These are phyloP conservation scores for Mirza zaza DNA, from an alignment of 2,113 vertebrate genomes.

Conservation along the genomic window DNA sequence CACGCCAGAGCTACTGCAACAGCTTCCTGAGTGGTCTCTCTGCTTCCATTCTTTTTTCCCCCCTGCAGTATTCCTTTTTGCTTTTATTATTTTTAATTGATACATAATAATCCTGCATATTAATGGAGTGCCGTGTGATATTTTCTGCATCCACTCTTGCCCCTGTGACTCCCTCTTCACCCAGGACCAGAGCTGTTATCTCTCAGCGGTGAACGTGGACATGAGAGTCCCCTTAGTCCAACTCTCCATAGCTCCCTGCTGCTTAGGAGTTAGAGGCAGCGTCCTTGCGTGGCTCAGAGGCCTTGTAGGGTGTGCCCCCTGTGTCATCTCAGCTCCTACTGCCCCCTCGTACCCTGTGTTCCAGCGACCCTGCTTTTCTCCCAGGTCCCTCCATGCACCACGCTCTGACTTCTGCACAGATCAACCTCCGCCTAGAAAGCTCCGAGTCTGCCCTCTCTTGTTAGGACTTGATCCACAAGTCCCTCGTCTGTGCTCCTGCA, in stretches of 20 bases:
- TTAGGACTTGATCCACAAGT: background rate
- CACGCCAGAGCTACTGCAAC: background rate
- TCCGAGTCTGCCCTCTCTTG: background rate
- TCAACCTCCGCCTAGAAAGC: background rate
- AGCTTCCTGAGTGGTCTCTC: background rate
- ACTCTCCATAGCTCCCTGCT: background rate
- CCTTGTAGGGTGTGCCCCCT: background rate
- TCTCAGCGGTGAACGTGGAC: background rate
- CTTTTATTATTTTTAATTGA: background rate
- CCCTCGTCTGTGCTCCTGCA: background rate
- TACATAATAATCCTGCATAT: background rate
- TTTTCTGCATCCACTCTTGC: background rate
- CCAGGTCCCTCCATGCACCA: rapidly evolving
- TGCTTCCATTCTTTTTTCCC: rapidly evolving
- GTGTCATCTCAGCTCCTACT: background rate
- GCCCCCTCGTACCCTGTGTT: rapidly evolving
- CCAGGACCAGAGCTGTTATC: background rate
- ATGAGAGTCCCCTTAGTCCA: background rate
- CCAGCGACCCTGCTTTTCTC: background rate
- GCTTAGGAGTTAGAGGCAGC: background rate
- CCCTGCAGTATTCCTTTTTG: background rate
- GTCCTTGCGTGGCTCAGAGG: background rate
- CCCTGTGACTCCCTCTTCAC: background rate
- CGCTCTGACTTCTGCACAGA: background rate
- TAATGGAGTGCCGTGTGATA: background rate